Base-by-base conservation (phyloP, 64 coral and sea anemone genomes). In the Actinia tenebrosa region DNA sequence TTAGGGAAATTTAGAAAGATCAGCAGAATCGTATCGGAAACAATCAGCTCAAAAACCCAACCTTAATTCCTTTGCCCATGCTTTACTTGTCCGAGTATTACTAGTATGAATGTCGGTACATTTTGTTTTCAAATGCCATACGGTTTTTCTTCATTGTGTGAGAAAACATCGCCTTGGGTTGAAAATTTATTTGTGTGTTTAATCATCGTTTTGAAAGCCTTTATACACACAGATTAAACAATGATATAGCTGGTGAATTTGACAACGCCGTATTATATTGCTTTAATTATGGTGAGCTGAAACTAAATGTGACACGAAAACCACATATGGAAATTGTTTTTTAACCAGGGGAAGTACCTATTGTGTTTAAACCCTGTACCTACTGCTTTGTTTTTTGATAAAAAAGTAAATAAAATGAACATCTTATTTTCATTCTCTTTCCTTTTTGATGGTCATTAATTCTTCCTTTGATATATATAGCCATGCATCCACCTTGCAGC, bases 1-100 rank as follows among this genome's bases (percentile, higher is more conserved):
- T 75, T 75, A 75, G 69, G 69, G 69, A 75, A 75, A 75, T 75
- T 75, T 11, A 75, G 13, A 75, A 75, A 75, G 69, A 75, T 75
- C 69, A 42, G 69, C 22, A 75, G 2, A 75, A 75, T 27, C n/a
- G 26, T 15, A 75, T 75, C 69, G 69, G 69, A 75, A 75, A 75
- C 69, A 16, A 75, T 75, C 69, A 16, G 26, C 2, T 75, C 69
- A 30, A 75, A 75, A 75, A 75, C 69, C 69, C 69, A 75, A 75
- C 69, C 69, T 75, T 75, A n/a, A 75, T 75, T 75, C 69, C 25
- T 75, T 75, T 9, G 26, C 26, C 23, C 25, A 11, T 14, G 27
- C 3, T 75, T 75, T 75, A 15, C 14, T 75, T 75, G 43, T 30
- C n/a, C 25, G 14, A 42, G 13, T 30, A 30, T 75, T 75, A 3